These are phyloP conservation scores for Globicephala melas DNA, from an alignment of 2,113 vertebrate genomes.

Conservation along the genomic window DNA sequence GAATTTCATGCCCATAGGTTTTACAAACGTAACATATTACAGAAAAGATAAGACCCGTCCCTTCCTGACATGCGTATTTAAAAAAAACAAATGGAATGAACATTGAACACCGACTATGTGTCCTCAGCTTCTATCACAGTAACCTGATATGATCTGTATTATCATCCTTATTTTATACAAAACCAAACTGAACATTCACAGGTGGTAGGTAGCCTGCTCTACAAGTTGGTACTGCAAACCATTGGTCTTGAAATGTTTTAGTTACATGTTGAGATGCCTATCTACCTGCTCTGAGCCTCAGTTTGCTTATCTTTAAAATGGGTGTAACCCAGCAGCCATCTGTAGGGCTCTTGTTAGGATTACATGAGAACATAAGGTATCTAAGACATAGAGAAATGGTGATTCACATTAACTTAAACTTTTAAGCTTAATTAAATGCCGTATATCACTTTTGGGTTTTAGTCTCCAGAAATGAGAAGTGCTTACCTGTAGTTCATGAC, in stretches of 20 bases:
- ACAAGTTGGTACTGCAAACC: neutral
- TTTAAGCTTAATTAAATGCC: neutral
- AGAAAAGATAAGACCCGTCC: neutral
- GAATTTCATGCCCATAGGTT: neutral
- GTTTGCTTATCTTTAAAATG: neutral
- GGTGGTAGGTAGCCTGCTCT: neutral
- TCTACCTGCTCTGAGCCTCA: neutral
- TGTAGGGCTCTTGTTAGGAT: neutral
- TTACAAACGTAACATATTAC: neutral
- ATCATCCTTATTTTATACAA: neutral
- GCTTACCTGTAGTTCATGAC: neutral
- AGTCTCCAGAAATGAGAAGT: neutral
- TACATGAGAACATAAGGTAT: neutral
- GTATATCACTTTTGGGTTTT: neutral
- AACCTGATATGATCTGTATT: fast-evolving
- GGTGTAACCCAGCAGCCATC: no score
- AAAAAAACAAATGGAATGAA: neutral
- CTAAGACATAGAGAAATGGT: neutral
- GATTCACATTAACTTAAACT: neutral
- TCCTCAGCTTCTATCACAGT: fast-evolving
- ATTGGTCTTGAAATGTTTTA: no score
- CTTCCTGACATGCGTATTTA: neutral
- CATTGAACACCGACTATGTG: fast-evolving
- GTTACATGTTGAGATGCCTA: neutral
- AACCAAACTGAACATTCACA: neutral